A percentile compares a stretch with the other conserved stretches of the same genome.
phyloP scores from a whole-genome alignment of 1,140 invertebrate species.

The Halyomorpha halys region DNA sequence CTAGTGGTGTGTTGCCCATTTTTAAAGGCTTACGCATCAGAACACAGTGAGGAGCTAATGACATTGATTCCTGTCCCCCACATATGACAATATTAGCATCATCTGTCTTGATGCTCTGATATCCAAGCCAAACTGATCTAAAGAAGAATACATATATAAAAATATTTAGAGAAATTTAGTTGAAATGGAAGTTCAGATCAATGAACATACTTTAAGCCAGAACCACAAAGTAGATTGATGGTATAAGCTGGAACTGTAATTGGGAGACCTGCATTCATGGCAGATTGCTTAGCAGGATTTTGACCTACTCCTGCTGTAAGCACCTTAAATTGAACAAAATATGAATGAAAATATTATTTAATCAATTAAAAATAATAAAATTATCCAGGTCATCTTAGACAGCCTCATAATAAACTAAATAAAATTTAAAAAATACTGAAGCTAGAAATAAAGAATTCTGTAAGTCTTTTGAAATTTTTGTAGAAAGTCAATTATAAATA shows the following conservation, averaged over 20 bases:
- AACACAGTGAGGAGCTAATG: conserved; percentile 59
- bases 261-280: conserved; percentile 66
- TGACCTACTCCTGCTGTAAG: conserved; percentile 65
- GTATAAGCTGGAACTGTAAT: conserved; percentile 56
- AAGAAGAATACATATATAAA: conserved; percentile 30
- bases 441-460: too few relatives aligned
- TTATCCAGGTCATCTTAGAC: too few relatives aligned
- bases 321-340: conserved; percentile 39
- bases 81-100: conserved; percentile 62
- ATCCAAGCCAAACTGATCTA: conserved; percentile 57
- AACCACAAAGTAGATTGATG: conserved; percentile 82
- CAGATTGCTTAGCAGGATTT: conserved; percentile 75
- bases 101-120: conserved; percentile 56
- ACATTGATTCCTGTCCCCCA: conserved; percentile 83
- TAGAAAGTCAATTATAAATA: too few relatives aligned
- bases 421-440: too few relatives aligned
- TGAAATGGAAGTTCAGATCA: background rate
- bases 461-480: too few relatives aligned
- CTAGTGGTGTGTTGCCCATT: conserved; percentile 53
- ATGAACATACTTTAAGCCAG: conserved; percentile 60
- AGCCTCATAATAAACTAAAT: too few relatives aligned
- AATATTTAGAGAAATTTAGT: conserved; percentile 5
- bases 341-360: too few relatives aligned
- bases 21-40: conserved; percentile 55
- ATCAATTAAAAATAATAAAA: too few relatives aligned